Evolutionary conservation across 2,797 vertebrate genomes (phyloP), one percentile per base, ranked within the genome.

Genomic region (Chloroceryle inda): DNA sequence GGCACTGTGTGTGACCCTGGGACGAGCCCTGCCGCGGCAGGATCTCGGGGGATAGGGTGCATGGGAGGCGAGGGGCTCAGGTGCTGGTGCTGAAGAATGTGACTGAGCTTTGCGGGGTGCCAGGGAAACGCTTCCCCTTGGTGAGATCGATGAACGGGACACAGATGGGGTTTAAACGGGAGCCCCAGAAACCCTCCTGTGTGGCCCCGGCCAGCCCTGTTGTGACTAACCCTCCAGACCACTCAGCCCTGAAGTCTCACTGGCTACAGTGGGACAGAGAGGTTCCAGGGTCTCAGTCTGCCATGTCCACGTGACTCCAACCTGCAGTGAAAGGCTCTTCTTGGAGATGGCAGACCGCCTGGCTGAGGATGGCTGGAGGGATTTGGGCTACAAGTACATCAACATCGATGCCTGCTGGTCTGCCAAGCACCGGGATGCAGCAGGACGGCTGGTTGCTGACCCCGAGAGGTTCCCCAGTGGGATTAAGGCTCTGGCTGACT

Each of bases 331-430:
- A 96, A 78, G n/a, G 4, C 98, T 99, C 50, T 99, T 99, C 97
- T 97, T 97, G 2, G 99, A 99, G 87, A 99, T 99, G 99, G 99
- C 99, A 0, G 99, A 99, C 96, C 96, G 98, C 26, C 97, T 99
- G 76, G 97, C 97, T 0, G 98, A 99, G 88, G 99, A 99, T 0
- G 99, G 99, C 77, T 99, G 99, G 99, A 98, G 96, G 77, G 99
- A 99, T 58, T 98, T 99, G 42, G 99, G 99, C 92, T 99, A 99
- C 3, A 23, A 96, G 9, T 99, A 99, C 10, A 21, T 99, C 89
- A 99, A 99, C 97, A 99, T 99, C 1, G 99, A 99, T 1, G 99
- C 99, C 96, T 99, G 99, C 97, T 99, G 99, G 99, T 97, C 99
- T 16, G 98, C 98, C 14, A 98, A 94, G 97, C 40, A 98, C 26